Conservation (phyloP, 2,888 invertebrate genomes). For the Yponomeuta plumbellus region DNA sequence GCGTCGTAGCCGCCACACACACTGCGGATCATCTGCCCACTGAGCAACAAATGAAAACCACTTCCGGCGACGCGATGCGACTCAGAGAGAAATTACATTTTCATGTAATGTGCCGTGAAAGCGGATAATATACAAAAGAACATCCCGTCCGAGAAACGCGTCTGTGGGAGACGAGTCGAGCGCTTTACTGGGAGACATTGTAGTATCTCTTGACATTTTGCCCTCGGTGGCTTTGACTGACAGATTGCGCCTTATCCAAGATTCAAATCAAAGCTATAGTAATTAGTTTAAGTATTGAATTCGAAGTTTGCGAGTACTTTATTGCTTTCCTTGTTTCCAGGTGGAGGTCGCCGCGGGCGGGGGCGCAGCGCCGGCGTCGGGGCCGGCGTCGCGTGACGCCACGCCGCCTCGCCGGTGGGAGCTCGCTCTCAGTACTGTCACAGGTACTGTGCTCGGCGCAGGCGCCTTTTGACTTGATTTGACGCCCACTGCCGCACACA, state of each 20-base stretch:
- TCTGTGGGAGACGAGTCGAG: neutral
- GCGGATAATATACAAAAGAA: neutral
- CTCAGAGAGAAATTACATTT: neutral
- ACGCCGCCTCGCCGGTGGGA: no score
- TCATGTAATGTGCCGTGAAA: neutral
- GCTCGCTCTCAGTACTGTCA: no score
- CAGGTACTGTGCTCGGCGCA: no score
- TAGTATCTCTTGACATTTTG: neutral
- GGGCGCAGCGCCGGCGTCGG: no score
- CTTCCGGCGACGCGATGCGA: neutral
- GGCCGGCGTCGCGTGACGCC: no score
- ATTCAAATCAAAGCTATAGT: neutral
- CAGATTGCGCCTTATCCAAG: neutral
- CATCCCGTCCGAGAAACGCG: neutral
- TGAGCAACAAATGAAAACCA: neutral
- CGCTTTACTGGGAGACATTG: neutral
- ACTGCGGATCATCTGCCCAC: neutral
- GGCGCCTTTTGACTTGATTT: no score
- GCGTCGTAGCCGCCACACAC: neutral
- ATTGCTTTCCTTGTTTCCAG: neutral
- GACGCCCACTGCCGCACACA: no score
- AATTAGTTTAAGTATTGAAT: no score
- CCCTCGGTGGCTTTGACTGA: no score
- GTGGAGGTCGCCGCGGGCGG: neutral
- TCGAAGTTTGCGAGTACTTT: neutral